phyloP scores from a whole-genome alignment of 30 jellyfish, hydroid and myxozoan species.

The Chrysaora quinquecirrha region DNA sequence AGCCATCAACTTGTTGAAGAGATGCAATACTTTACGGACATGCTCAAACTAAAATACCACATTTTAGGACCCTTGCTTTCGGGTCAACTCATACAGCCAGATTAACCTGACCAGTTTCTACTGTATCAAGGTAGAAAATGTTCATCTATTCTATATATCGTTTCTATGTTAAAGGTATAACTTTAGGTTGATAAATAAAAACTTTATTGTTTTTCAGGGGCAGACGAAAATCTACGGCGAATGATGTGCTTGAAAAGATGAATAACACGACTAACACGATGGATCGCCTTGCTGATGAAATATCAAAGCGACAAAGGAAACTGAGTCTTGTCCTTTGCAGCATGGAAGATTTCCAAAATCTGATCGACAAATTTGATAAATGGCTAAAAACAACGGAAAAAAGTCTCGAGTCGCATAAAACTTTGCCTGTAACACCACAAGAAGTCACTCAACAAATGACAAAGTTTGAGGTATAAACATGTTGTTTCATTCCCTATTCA shows the following conservation, averaged over 20 bases:
- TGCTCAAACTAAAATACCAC: too few relatives aligned
- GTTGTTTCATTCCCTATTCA: too few relatives aligned
- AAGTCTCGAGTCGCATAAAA: slow-evolving; percentile 66
- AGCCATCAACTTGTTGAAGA: too few relatives aligned
- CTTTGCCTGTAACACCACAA: slow-evolving; percentile 70
- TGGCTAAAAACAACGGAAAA: slow-evolving; percentile 87
- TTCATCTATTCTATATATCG: too few relatives aligned
- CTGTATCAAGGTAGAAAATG: too few relatives aligned
- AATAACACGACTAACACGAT: slow-evolving; percentile 40
- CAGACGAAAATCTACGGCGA: slow-evolving; percentile 59
- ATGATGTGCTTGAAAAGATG: slow-evolving; percentile 63
- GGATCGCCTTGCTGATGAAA: slow-evolving; percentile 61
- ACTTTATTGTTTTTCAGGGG: too few relatives aligned
- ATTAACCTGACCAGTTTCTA: too few relatives aligned
- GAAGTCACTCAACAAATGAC: slow-evolving; percentile 27
- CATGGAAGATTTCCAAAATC: slow-evolving; percentile 70
- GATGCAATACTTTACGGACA: too few relatives aligned
- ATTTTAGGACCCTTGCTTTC: too few relatives aligned
- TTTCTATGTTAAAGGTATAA: too few relatives aligned
- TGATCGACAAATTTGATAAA: slow-evolving; percentile 74
- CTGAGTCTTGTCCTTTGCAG: slow-evolving; percentile 53
- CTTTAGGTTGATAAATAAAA: too few relatives aligned
- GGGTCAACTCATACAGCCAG: too few relatives aligned
- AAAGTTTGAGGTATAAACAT: slow-evolving; percentile 25
- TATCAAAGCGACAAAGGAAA: slow-evolving; percentile 51